Evolutionary conservation across 1,140 invertebrate genomes (phyloP), one percentile per base, ranked within the genome.

Genomic region (Aphidius ervi): DNA sequence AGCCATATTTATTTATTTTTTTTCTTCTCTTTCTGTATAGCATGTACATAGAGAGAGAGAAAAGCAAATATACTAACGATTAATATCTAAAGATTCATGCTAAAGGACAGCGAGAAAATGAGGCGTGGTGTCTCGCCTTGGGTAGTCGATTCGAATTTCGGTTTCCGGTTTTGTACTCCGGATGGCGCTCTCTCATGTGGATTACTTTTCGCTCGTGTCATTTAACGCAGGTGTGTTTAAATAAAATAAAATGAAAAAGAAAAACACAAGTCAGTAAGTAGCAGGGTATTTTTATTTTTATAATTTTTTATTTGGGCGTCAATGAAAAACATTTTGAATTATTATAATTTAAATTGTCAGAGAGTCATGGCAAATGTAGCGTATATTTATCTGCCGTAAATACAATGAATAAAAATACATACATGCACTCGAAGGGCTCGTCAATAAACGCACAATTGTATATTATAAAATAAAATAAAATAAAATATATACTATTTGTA

Each of bases 81-180:
- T 31, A 3, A 31, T 31, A 31, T 31, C 23, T 31, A 31, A 31
- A 31, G 23, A 31, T 31, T 0, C 23, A 31, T 31, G 23, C 4
- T 16, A n/a, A 37, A 61, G 7, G 49, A 46, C 39, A 46, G 53
- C 54, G 59, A 61, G 59, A 61, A 61, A 61, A 61, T 40, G 41
- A 54, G 59, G 59, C 59, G 59, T 61, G 59, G 53, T 56, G 54
- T 61, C 59, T 56, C 59, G 54, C 59, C 59, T 61, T 50, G 59
- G 53, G 46, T 61, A 61, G 59, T 56, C 39, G 59, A 46, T 46
- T 61, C 59, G 43, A 46, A 61, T 61, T 61, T 61, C 59, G 59
- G 59, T 61, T 61, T 61, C 59, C 59, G 59, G 59, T 61, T 61
- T 61, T 47, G 37, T 39, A 48, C 52, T 61, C 59, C n/a, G 23